phyloP scores from a whole-genome alignment of 2,797 vertebrate genomes.

The Ctenopoma multispine region DNA sequence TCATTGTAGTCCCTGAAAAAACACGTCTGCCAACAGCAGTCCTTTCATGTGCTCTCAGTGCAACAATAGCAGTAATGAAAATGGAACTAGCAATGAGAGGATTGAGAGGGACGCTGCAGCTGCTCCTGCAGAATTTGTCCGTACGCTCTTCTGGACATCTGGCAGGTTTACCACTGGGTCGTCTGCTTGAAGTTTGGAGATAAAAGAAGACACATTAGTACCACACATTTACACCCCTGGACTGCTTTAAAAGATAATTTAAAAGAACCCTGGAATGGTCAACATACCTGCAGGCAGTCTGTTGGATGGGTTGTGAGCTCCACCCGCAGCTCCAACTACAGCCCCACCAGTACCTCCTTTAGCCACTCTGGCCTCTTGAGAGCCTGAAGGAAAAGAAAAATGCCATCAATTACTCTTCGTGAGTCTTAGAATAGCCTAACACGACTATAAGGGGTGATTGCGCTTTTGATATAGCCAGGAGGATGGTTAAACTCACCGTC shows the following conservation, averaged over 20 bases:
- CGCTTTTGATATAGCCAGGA: conserved; percentile 10
- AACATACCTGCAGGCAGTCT: conserved; percentile 83
- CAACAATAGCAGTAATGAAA: conserved; percentile 80
- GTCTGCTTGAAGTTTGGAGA: conserved; percentile 79
- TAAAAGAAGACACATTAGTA: conserved; percentile 50
- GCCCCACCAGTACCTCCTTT: conserved; percentile 70
- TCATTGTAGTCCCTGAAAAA: conserved; percentile 75
- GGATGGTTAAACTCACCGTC: conserved; percentile 84
- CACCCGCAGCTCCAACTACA: conserved; percentile 67
- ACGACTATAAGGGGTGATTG: background rate
- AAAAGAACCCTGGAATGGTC: conserved; percentile 37
- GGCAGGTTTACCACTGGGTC: conserved; percentile 85
- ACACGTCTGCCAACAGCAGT: conserved; percentile 59
- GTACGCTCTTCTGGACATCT: conserved; percentile 86
- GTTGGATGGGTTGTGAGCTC: conserved; percentile 84
- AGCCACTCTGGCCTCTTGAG: conserved; percentile 82
- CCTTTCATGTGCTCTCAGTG: conserved; percentile 72
- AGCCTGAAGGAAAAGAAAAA: conserved; percentile 70
- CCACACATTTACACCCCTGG: conserved; percentile 20
- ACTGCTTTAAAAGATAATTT: conserved; percentile 51
- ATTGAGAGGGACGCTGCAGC: conserved; percentile 63
- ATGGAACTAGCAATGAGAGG: conserved; percentile 77
- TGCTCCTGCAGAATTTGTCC: conserved; percentile 78
- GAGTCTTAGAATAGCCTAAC: conserved; percentile 3
- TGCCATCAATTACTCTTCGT: conserved; percentile 28